These are phyloP conservation scores for Amazona ochrocephala DNA, from an alignment of 2,797 vertebrate genomes.

Conservation along the genomic window DNA sequence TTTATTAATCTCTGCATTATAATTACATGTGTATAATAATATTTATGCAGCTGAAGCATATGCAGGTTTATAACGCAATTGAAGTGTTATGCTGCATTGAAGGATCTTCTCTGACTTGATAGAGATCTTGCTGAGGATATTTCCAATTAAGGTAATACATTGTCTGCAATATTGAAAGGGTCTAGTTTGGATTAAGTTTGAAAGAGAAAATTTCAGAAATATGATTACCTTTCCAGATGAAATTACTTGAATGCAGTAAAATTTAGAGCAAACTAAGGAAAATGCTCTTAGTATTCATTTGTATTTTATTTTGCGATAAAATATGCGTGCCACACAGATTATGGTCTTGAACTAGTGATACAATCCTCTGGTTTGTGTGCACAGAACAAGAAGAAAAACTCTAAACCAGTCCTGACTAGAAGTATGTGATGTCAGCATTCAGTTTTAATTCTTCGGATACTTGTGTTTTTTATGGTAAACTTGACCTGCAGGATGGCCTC, in stretches of 20 bases:
- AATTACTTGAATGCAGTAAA: not conserved
- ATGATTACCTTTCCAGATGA: not conserved
- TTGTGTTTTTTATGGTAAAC: not conserved
- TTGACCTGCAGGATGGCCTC: not conserved
- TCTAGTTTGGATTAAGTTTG: not conserved
- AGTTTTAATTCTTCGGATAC: not conserved
- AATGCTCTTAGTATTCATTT: not conserved
- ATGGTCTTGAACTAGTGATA: not conserved
- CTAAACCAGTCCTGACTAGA: not conserved
- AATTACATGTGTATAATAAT: not conserved
- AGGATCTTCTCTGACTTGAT: not conserved
- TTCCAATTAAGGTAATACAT: not conserved
- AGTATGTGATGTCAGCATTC: not conserved
- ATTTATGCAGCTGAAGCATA: not conserved
- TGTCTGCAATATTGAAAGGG: not conserved
- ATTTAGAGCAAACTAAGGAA: not conserved
- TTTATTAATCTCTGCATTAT: not conserved
- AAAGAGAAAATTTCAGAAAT: not conserved
- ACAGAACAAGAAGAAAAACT: not conserved
- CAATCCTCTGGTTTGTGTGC: not conserved
- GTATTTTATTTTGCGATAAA: not conserved
- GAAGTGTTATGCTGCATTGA: not conserved
- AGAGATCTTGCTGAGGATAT: not conserved
- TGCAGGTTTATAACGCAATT: not conserved
- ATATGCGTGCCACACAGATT: rapidly evolving